phyloP scores from a whole-genome alignment of 2,113 vertebrate species.

The Ciconia maguari region DNA sequence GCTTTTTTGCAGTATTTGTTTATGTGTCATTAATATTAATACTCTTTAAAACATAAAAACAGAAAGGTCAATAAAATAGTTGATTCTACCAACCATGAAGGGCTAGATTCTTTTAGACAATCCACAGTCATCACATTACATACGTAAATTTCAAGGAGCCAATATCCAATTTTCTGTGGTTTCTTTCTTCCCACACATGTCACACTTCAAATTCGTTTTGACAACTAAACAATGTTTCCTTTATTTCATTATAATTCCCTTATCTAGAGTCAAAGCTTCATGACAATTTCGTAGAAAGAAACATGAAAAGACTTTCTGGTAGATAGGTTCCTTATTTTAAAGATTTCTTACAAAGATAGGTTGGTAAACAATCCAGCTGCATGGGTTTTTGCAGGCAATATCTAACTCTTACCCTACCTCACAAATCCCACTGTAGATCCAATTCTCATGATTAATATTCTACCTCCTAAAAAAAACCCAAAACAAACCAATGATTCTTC shows the following conservation, averaged over 20 bases:
- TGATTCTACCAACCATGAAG: constrained; percentile 53
- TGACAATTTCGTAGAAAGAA: constrained; percentile 53
- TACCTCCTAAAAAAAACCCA: background rate
- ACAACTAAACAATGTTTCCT: constrained; percentile 67
- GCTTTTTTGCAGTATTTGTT: background rate
- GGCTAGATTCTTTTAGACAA: constrained; percentile 54
- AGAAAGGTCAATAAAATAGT: constrained; percentile 40
- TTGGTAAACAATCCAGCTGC: constrained; percentile 26
- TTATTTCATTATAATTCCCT: constrained; percentile 70
- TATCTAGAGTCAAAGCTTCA: constrained; percentile 62
- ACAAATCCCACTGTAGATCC: background rate
- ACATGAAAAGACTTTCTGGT: constrained; percentile 52
- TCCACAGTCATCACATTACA: constrained; percentile 46
- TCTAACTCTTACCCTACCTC: background rate
- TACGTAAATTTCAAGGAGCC: constrained; percentile 63
- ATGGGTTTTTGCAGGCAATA: background rate
- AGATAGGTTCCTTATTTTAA: constrained; percentile 50
- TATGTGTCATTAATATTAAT: constrained; percentile 11
- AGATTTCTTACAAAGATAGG: constrained; percentile 32
- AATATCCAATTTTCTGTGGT: constrained; percentile 57
- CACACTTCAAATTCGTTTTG: constrained; percentile 69
- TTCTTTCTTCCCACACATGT: constrained; percentile 42
- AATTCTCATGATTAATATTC: background rate
- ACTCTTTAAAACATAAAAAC: background rate
- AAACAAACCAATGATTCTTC: background rate